Evolutionary conservation across 2,888 invertebrate species (phyloP), one percentile per base, ranked within the genome.

Genomic region (Spodoptera littoralis): DNA sequence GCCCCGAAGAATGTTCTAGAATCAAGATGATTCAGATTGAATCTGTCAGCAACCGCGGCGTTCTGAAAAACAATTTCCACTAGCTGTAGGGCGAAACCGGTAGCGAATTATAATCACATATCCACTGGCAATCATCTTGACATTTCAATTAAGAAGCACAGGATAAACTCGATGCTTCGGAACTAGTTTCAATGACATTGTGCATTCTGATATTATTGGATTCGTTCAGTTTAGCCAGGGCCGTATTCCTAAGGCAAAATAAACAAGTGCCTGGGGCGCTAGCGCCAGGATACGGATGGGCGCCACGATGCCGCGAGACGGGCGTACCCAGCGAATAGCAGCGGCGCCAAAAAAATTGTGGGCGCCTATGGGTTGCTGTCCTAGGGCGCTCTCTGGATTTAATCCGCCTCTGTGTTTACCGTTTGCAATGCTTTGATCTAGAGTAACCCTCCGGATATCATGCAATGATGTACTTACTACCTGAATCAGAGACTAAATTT

Each of bases 121-220:
- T 80, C 79, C 76, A 79, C 76, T 77, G 71, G 76, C 81, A 72
- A 77, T 76, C 80, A 79, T 80, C 79, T 76, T 77, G 85, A 85
- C 83, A 74, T 86, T 86, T 86, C 85, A 86, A 86, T 86, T 86
- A 84, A 74, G 71, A 62, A 74, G 62, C 60, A 59, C 48, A 63
- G 66, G 61, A 72, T 73, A 71, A 60, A 74, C 60, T 73, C 63
- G 58, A 53, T 52, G 77, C 59, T 43, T 52, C 22, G 72, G 70
- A 74, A 72, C 78, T 24, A 47, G 78, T 77, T 79, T 51, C 65
- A 64, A 67, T 74, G 74, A 70, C 74, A 68, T 73, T 76, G 74
- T 76, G 69, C 76, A 74, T 73, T 73, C 68, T 66, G 60, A 61
- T 75, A 60, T 65, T 76, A 78, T 68, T 68, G 70, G 58, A 64